Base-by-base conservation (phyloP, 2,113 vertebrate species). In the Phyllopteryx taeniolatus region DNA sequence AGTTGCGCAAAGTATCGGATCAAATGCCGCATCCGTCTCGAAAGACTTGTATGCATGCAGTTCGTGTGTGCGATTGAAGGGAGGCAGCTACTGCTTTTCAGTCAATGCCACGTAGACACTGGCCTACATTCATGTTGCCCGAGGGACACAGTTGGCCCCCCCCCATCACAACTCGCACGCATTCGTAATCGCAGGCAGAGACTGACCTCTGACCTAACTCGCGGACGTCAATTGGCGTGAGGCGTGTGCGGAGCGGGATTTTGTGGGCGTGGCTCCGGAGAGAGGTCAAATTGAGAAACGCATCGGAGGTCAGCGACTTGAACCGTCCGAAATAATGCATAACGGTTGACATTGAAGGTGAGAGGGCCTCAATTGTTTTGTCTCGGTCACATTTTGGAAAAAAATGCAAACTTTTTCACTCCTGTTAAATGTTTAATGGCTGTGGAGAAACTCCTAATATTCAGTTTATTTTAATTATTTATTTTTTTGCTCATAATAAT, bases 71-170 rank as follows among this genome's bases (percentile, higher is more conserved):
- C 65, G 64, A 66, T 62, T 66, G 63, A 66, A 66, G 39, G 62
- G 68, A 47, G 62, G 61, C 67, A 60, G 72, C 77, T 65, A 20
- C 46, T 80, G 65, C 14, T 49, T 72, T 69, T 71, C 72, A 76
- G 42, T 74, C 54, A 74, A 63, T 47, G 74, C 78, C 80, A 86
- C 82, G 88, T 80, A 87, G 69, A 90, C 81, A 84, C 60, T 90
- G 91, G 85, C 92, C 91, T 88, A 93, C 83, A 91, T 91, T 91
- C 78, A 86, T 64, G 59, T 74, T 67, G 86, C 89, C 89, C 70
- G 67, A 73, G 84, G 87, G 82, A 70, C 79, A 78, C 43, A 76
- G 69, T 76, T 68, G 73, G 72, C 81, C 68, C 71, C 71, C 60
- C 44, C 59, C 51, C 44, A 22, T 27, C 33, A 42, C 71, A 22